Evolutionary conservation across 2,797 vertebrate species (phyloP).

Genomic region (Podarcis lilfordi): DNA sequence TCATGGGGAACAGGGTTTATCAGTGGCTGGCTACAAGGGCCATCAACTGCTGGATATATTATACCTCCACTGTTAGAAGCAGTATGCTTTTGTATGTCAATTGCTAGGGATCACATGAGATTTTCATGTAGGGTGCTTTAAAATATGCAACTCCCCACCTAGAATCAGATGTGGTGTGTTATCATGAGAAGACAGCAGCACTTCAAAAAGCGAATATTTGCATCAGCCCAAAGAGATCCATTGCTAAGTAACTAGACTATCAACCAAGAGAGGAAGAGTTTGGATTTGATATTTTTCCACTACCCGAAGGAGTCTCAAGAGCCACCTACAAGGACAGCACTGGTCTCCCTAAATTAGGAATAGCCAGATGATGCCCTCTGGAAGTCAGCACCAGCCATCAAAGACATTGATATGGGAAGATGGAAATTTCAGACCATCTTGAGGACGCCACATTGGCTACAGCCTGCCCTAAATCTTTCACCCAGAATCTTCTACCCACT

Average conservation of each 20-base stretch:
- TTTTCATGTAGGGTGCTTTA: neutral
- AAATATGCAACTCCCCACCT: neutral
- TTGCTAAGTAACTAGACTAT: conserved; percentile 1
- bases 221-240: neutral
- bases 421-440: no score
- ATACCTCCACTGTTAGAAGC: neutral
- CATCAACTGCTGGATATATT: no score
- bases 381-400: no score
- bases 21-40: no score
- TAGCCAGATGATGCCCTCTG: no score
- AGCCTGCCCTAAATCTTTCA: neutral
- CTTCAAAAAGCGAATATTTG: neutral
- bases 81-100: no score
- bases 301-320: no score
- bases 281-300: no score
- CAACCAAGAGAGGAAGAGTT: neutral
- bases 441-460: no score
- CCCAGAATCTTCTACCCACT: neutral
- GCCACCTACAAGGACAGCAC: neutral
- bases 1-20: no score
- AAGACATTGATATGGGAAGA: no score
- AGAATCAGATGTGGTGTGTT: neutral
- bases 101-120: neutral
- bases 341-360: neutral
- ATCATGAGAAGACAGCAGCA: neutral